Evolutionary conservation across 1,140 invertebrate genomes (phyloP).

Genomic region (Apis mellifera): Amel_HAv3.1 CM009942.2:4984501-4985000

Average conservation of each 20-base stretch:
- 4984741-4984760: constrained; percentile 39
- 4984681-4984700: neutral
- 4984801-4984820: constrained; percentile 40
- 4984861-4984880: constrained; percentile 21
- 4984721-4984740: constrained; percentile 44
- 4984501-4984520: no score
- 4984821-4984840: constrained; percentile 33
- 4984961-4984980: no score
- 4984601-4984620: constrained; percentile 5
- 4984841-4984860: constrained; percentile 27
- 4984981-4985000: no score
- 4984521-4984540: no score
- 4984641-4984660: constrained; percentile 33
- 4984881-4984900: constrained; percentile 13
- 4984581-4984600: neutral
- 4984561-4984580: neutral
- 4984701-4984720: neutral
- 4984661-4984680: constrained; percentile 1
- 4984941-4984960: no score
- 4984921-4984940: neutral
- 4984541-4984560: no score
- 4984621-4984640: constrained; percentile 28
- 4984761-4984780: constrained; percentile 44
- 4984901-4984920: neutral
- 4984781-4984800: constrained; percentile 29